A percentile compares a stretch with the other conserved stretches of the same genome.
Conservation (phyloP, 1,140 invertebrate genomes). For the Drosophila rufa region DNA sequence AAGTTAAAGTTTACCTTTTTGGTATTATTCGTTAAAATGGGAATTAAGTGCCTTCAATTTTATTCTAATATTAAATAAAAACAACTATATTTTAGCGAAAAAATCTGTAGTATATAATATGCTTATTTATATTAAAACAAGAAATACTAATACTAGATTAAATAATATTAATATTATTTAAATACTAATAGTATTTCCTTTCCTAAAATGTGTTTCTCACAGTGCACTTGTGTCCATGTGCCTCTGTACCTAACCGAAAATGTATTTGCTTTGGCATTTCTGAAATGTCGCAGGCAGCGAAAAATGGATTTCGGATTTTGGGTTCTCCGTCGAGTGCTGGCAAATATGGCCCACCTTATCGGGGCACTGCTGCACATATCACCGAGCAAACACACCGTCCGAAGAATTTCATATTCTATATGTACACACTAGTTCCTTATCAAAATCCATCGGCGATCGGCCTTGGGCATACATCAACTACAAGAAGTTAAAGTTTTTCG, state of each 20-base stretch:
- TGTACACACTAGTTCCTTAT: slow-evolving; percentile 28
- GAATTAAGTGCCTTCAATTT: no score
- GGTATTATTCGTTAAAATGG: no score
- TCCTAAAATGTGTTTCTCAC: not conserved
- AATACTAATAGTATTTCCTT: no score
- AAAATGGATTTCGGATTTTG: slow-evolving; percentile 67
- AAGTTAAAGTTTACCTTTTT: no score
- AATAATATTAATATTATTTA: no score
- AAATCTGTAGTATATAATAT: no score
- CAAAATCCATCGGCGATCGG: slow-evolving; percentile 37
- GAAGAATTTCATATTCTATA: slow-evolving; percentile 9
- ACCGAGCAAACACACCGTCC: slow-evolving; percentile 26
- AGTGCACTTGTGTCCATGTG: slow-evolving; percentile 24
- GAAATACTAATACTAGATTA: no score
- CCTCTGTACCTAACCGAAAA: slow-evolving; percentile 21
- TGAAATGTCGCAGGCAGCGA: slow-evolving; percentile 64
- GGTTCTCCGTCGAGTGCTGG: slow-evolving; percentile 20
- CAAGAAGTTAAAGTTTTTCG: slow-evolving; percentile 8
- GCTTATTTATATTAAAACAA: no score
- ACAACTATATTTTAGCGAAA: no score
- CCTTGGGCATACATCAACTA: slow-evolving; percentile 26
- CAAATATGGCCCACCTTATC: slow-evolving; percentile 47
- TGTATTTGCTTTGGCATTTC: slow-evolving; percentile 73
- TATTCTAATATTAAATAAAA: no score
- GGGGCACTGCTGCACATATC: slow-evolving; percentile 40